Evolutionary conservation across 2,888 invertebrate genomes (phyloP).

Genomic region (Drosophila lutescens): DNA sequence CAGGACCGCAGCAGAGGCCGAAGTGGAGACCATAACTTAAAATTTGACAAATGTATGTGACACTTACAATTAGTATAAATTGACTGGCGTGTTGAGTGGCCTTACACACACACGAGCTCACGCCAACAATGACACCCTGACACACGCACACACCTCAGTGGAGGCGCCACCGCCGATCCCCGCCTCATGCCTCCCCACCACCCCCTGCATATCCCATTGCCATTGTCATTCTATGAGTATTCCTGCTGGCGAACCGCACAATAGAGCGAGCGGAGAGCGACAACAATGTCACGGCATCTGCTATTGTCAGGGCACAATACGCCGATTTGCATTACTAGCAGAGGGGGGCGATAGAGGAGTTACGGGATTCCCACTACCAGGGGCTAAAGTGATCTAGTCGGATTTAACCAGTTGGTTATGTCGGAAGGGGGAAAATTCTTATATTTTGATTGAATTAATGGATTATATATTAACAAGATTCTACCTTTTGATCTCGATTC

Average conservation of each 20-base stretch:
- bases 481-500: too few relatives aligned
- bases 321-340: conserved; percentile 75
- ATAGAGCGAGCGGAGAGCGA: conserved; percentile 68
- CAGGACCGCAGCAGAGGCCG: conserved; percentile 50
- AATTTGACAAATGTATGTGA: conserved; percentile 80
- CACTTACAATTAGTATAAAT: conserved; percentile 80
- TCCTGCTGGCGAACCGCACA: conserved; percentile 53
- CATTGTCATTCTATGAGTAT: conserved; percentile 35
- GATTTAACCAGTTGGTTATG: not conserved
- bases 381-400: not conserved
- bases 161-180: conserved; percentile 7
- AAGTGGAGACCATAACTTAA: conserved; percentile 75
- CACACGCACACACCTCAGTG: conserved; percentile 25
- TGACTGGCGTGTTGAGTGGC: conserved; percentile 80
- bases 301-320: conserved; percentile 78
- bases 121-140: conserved; percentile 22
- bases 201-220: conserved; percentile 24
- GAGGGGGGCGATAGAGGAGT: conserved; percentile 52
- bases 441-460: too few relatives aligned
- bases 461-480: too few relatives aligned
- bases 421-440: too few relatives aligned
- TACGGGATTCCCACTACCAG: not conserved
- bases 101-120: conserved; percentile 57
- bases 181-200: conserved; percentile 8
- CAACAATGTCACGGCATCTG: conserved; percentile 79